A percentile compares a stretch with the other conserved stretches of the same genome.
Evolutionary conservation across 2,797 vertebrate species (phyloP).

Genomic region (Chromis chromis): DNA sequence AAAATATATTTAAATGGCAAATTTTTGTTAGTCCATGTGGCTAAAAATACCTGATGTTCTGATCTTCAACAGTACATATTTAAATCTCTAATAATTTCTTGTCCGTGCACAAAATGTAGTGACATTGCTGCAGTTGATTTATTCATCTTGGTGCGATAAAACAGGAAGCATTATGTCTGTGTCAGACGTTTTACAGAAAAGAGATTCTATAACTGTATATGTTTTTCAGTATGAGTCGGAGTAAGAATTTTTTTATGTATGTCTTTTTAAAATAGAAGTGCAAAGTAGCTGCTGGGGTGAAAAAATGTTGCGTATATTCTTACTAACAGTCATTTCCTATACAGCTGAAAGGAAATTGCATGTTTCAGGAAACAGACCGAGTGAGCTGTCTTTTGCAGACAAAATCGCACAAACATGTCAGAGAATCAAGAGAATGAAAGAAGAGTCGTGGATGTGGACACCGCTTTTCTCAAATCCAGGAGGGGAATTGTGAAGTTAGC

Average conservation of each 20-base stretch:
- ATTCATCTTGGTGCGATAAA: neutral
- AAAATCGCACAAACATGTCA: slow-evolving; percentile 30
- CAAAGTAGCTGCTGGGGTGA: neutral
- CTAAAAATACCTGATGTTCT: no score
- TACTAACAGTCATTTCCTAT: slow-evolving; percentile 64
- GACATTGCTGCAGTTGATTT: neutral
- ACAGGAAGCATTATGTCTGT: no score
- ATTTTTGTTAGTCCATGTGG: no score
- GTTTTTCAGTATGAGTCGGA: neutral
- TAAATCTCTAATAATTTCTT: neutral
- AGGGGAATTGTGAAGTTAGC: slow-evolving; percentile 77
- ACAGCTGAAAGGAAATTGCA: slow-evolving; percentile 47
- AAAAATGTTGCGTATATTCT: slow-evolving; percentile 20
- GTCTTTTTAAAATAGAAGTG: neutral
- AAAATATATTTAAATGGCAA: no score
- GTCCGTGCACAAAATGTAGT: neutral
- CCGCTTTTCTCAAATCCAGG: slow-evolving; percentile 72
- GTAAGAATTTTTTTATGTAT: neutral
- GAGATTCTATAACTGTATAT: no score
- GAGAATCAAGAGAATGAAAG: neutral
- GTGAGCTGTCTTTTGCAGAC: slow-evolving; percentile 2
- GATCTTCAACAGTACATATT: neutral
- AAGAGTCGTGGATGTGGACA: slow-evolving; percentile 61
- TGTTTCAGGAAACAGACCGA: slow-evolving; percentile 67
- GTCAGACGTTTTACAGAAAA: neutral